Base-by-base conservation (phyloP, 2,888 invertebrate species). In the Pseudolycoriella hygida region DNA sequence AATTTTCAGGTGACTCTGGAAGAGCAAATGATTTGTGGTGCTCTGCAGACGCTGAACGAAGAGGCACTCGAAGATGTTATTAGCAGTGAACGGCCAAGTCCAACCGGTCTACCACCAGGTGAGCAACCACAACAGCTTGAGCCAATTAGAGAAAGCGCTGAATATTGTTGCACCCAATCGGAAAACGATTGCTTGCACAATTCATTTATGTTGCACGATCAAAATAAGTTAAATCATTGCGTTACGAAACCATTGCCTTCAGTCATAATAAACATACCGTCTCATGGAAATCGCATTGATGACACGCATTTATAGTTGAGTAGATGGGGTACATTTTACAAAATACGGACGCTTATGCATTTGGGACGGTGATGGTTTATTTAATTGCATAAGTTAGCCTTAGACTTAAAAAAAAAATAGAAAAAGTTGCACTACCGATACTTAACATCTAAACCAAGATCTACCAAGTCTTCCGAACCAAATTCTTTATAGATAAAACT, bases 1-100 rank as follows among this genome's bases (percentile, higher is more conserved):
- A n/a, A n/a, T n/a, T n/a, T n/a, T n/a, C 63, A 92, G 90, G 88
- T 92, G 47, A 90, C 90, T 1, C 70, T 92, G 53, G 92, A 92
- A 66, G 90, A 92, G 61, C 89, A 90, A 67, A 88, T 89, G 87
- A 90, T 92, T 53, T 88, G 88, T 65, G 90, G 90, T 49, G 89
- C 90, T 2, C 68, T 92, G 48, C 89, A 90, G 67, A 88, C 89
- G 0, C 70, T 92, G 30, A 92, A 88, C 66, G 90, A 92, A 68
- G 90, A 90, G 67, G 90, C 90, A 6, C 77, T 84, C 62, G 90
- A 92, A 68, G 90, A 92, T 67, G 87, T 89, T 39, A 66, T 85
- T 53, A 84, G 85, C 59, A 84, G 73, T 56, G 75, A 75, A 60
- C 67, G 72, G 50, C 64, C 70, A 46, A 67, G 70, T 56, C 68